Conservation (phyloP, 2,113 vertebrate genomes). For the Probosciger aterrimus region DNA sequence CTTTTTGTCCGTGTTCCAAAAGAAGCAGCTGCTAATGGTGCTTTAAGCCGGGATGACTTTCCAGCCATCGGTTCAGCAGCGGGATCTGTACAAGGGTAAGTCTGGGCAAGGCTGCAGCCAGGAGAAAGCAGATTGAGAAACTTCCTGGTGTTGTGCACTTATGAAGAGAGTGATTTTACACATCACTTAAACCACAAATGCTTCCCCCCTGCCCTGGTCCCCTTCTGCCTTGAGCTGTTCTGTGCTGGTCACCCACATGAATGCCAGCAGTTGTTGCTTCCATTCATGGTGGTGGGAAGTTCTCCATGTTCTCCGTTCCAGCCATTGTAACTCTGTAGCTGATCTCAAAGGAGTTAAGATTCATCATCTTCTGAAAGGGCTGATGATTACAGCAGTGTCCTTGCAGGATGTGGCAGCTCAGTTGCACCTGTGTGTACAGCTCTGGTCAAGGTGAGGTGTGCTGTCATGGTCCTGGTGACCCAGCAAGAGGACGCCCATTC, state of each 20-base stretch:
- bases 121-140: background rate
- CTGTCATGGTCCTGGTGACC: background rate
- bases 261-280: accelerated
- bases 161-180: background rate
- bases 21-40: constrained; percentile 72
- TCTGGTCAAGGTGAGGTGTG: background rate
- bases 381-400: background rate
- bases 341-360: background rate
- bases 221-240: background rate
- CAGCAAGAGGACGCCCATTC: background rate
- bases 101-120: background rate
- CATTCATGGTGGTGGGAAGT: background rate
- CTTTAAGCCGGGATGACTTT: constrained; percentile 78
- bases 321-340: background rate
- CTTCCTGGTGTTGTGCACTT: background rate
- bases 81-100: constrained; percentile 67
- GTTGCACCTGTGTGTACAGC: accelerated
- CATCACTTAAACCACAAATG: background rate
- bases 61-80: constrained; percentile 70
- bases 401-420: background rate
- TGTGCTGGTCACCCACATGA: background rate
- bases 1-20: constrained; percentile 46
- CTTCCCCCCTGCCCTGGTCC: background rate
- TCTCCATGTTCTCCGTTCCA: background rate
- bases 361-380: background rate